Conservation (phyloP, 2,888 invertebrate species). For the Torymus aiolomorphi region DNA sequence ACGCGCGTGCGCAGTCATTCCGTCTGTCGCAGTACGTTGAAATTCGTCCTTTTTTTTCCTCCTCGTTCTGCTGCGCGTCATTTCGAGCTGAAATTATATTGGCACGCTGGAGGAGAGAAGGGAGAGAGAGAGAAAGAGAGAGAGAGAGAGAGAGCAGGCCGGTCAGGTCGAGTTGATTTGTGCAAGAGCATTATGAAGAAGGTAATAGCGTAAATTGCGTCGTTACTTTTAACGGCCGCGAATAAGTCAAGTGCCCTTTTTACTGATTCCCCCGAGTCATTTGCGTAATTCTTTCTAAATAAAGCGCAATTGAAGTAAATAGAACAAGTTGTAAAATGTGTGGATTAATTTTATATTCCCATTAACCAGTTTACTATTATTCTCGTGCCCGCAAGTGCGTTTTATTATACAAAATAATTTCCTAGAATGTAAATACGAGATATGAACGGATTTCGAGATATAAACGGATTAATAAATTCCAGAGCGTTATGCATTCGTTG, state of each 20-base stretch:
- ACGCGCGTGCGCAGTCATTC: constrained; percentile 1
- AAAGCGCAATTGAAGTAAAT: constrained; percentile 30
- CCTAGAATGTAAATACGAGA: too few relatives aligned
- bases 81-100: constrained; percentile 42
- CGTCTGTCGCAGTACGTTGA: neutral
- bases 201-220: constrained; percentile 55
- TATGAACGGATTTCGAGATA: too few relatives aligned
- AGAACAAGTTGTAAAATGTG: constrained; percentile 10
- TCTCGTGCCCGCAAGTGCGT: too few relatives aligned
- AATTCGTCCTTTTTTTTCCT: neutral
- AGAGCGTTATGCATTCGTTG: too few relatives aligned
- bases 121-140: neutral
- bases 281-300: constrained; percentile 49
- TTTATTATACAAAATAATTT: too few relatives aligned
- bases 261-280: constrained; percentile 49
- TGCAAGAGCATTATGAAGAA: constrained; percentile 50
- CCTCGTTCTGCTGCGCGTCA: neutral
- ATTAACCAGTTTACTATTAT: neutral
- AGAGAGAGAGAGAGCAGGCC: neutral
- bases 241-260: constrained; percentile 51
- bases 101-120: neutral
- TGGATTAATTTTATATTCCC: constrained; percentile 42
- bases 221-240: constrained; percentile 50
- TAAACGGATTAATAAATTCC: too few relatives aligned
- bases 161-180: constrained; percentile 45